phyloP scores from a whole-genome alignment of 2,888 invertebrate genomes.

The Lithophane semibrunnea region DNA sequence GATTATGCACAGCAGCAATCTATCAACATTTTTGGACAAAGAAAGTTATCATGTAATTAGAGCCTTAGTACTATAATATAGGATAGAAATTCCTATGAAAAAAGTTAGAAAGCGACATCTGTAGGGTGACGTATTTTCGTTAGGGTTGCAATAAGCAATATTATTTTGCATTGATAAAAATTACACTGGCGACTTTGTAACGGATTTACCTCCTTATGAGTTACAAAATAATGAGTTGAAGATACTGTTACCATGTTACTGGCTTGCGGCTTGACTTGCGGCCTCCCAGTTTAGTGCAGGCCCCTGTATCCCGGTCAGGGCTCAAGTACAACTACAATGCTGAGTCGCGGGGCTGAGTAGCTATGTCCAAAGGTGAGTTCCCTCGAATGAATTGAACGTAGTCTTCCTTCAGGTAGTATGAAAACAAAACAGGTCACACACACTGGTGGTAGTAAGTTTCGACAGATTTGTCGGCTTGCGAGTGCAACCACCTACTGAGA shows the following conservation, averaged over 20 bases:
- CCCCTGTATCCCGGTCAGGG: not conserved
- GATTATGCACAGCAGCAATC: slow-evolving; percentile 29
- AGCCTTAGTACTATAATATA: rapidly evolving
- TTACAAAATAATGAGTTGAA: not conserved
- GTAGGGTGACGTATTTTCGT: not conserved
- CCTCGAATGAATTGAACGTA: too few species aligned
- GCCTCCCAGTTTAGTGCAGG: not conserved
- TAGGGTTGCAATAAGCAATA: slow-evolving; percentile 33
- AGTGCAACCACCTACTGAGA: not conserved
- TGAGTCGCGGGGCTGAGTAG: not conserved
- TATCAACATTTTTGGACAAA: slow-evolving; percentile 33
- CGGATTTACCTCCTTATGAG: too few species aligned
- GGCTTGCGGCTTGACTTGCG: not conserved
- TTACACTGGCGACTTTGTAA: too few species aligned
- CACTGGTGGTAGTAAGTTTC: not conserved
- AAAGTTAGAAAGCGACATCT: not conserved
- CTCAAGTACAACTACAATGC: not conserved
- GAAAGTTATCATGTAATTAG: slow-evolving; percentile 8
- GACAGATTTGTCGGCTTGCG: not conserved
- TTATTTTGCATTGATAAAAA: not conserved
- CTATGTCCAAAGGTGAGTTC: not conserved
- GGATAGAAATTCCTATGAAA: not conserved
- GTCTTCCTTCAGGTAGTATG: not conserved
- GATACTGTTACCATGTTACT: not conserved
- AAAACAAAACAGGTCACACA: not conserved